Evolutionary conservation across 2,113 vertebrate species (phyloP).

Genomic region (Colinus virginianus): DNA sequence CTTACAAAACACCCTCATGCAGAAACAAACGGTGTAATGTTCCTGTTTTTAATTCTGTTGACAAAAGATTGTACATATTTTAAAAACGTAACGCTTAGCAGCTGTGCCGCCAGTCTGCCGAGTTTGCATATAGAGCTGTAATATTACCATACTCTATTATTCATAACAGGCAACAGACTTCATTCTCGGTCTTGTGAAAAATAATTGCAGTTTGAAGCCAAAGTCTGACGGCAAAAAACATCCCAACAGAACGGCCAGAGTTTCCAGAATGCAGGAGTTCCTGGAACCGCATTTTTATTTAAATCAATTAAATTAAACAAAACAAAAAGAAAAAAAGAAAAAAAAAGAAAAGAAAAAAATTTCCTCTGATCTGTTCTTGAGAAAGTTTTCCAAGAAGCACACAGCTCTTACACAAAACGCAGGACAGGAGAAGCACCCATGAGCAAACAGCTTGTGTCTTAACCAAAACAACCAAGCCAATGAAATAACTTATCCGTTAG

Average conservation of each 20-base stretch:
- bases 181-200: conserved; percentile 50
- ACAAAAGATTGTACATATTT: conserved; percentile 69
- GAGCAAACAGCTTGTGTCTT: conserved; percentile 18
- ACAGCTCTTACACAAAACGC: neutral
- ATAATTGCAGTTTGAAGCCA: conserved; percentile 44
- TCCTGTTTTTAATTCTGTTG: conserved; percentile 60
- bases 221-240: conserved; percentile 37
- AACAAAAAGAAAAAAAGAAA: neutral
- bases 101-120: conserved; percentile 64
- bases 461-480: neutral
- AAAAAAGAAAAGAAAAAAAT: neutral
- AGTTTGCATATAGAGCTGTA: conserved; percentile 62
- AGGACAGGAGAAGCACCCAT: neutral
- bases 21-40: conserved; percentile 55
- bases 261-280: conserved; percentile 21
- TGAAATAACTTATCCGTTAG: neutral
- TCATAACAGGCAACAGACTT: conserved; percentile 65
- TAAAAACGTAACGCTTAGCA: conserved; percentile 51
- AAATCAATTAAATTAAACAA: neutral
- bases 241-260: neutral
- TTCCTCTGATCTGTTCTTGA: neutral
- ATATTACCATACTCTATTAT: conserved; percentile 73
- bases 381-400: neutral
- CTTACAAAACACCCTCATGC: conserved; percentile 37
- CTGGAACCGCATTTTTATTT: neutral